phyloP scores from a whole-genome alignment of 1,140 invertebrate genomes.

The Cydia amplana region DNA sequence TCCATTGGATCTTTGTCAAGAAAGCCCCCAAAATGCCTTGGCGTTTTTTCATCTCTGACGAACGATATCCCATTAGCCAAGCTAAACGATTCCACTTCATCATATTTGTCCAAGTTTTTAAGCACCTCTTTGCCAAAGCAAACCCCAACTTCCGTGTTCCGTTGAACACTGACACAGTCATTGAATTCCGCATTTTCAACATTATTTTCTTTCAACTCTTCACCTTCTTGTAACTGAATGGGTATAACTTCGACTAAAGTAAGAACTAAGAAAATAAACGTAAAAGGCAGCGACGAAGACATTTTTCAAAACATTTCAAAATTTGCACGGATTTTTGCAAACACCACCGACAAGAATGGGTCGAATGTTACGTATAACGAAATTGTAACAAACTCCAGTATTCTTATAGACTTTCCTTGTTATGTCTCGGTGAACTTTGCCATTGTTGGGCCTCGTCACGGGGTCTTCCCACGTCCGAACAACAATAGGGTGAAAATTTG shows the following conservation, averaged over 20 bases:
- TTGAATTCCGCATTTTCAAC: slow-evolving; percentile 65
- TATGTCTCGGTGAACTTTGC: slow-evolving; percentile 75
- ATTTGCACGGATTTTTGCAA: slow-evolving; percentile 38
- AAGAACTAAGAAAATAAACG: slow-evolving; percentile 44
- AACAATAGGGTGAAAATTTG: slow-evolving; percentile 77
- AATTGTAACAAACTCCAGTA: slow-evolving; percentile 52
- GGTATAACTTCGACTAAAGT: slow-evolving; percentile 57
- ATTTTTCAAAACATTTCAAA: slow-evolving; percentile 41
- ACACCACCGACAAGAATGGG: slow-evolving; percentile 43
- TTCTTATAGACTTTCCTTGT: slow-evolving; percentile 76
- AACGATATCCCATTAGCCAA: slow-evolving; percentile 82
- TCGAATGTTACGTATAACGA: slow-evolving; percentile 61
- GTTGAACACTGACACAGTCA: slow-evolving; percentile 76
- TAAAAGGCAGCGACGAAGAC: slow-evolving; percentile 33
- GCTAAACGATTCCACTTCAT: slow-evolving; percentile 83
- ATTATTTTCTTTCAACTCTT: slow-evolving; percentile 59
- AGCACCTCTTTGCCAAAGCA: slow-evolving; percentile 86
- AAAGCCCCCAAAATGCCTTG: slow-evolving; percentile 79
- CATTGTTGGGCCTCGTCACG: slow-evolving; percentile 74
- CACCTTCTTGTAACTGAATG: slow-evolving; percentile 66
- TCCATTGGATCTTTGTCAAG: slow-evolving; percentile 86
- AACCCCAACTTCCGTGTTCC: slow-evolving; percentile 72
- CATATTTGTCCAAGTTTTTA: slow-evolving; percentile 82
- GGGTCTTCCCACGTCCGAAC: slow-evolving; percentile 61
- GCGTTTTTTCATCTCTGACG: slow-evolving; percentile 80